Percentiles rank a stretch among this genome's conserved stretches.
Conservation (phyloP, 2,113 vertebrate species). For the Pedionomus torquatus region DNA sequence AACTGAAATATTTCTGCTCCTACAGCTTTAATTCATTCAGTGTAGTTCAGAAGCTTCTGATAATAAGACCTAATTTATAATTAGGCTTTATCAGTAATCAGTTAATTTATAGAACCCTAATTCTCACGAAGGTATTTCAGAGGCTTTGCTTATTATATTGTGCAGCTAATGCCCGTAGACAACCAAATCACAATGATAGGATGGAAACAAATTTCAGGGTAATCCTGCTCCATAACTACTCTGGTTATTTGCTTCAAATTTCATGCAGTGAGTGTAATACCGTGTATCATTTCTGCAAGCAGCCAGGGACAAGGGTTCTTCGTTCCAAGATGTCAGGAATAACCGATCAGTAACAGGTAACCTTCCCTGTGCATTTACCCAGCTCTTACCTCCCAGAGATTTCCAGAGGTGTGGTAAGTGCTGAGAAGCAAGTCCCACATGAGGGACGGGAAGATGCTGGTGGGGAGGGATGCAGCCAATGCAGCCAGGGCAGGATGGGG, state of each 20-base stretch:
- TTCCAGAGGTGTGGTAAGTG: not conserved
- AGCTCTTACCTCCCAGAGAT: not conserved
- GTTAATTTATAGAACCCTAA: constrained; percentile 79
- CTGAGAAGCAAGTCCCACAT: not conserved
- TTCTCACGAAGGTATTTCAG: constrained; percentile 64
- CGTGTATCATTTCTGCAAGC: not conserved
- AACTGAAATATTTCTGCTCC: constrained; percentile 76
- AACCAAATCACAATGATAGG: constrained; percentile 48
- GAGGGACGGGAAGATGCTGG: not conserved
- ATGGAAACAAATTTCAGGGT: constrained; percentile 71
- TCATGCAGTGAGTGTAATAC: not conserved
- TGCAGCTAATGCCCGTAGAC: constrained; percentile 67
- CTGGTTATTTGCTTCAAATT: not conserved
- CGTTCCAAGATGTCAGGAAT: not conserved
- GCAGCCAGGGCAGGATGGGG: not conserved
- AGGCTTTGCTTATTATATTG: constrained; percentile 60
- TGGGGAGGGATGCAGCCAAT: not conserved
- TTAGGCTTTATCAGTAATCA: constrained; percentile 82
- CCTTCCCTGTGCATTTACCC: not conserved
- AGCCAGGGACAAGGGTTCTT: not conserved
- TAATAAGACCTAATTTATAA: constrained; percentile 84
- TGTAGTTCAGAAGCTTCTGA: constrained; percentile 74
- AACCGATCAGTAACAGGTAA: not conserved
- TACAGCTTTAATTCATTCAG: constrained; percentile 76
- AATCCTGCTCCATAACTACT: not conserved